phyloP scores from a whole-genome alignment of 2,888 invertebrate genomes.

The Chymomyza fuscimana region DNA sequence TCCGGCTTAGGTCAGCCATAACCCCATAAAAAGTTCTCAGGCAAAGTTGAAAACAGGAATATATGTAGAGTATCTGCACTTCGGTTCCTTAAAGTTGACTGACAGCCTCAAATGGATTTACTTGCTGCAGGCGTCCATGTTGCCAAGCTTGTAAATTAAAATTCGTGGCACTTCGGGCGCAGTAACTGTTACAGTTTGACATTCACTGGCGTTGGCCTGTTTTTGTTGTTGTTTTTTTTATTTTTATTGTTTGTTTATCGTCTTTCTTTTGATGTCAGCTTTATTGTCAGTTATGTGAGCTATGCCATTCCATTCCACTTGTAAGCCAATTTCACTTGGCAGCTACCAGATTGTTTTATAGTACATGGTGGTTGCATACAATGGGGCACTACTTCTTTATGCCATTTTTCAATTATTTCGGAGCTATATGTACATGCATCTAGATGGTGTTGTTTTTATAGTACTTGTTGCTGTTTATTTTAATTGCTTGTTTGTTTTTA shows the following conservation, averaged over 20 bases:
- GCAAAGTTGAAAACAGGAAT: too few species aligned
- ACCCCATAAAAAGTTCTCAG: too few species aligned
- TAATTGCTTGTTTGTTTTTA: conserved; percentile 36
- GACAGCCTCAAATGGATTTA: background rate
- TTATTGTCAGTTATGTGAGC: background rate
- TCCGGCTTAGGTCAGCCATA: too few species aligned
- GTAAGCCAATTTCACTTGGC: conserved; percentile 9
- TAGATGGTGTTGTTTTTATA: conserved; percentile 16
- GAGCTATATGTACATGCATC: background rate
- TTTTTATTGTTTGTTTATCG: too few species aligned
- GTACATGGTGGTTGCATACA: background rate
- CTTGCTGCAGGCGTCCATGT: conserved; percentile 6
- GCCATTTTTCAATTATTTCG: conserved; percentile 18
- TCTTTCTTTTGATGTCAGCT: too few species aligned
- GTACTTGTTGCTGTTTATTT: conserved; percentile 25
- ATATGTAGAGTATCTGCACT: background rate
- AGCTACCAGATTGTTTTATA: background rate
- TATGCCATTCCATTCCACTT: background rate
- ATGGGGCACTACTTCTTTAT: background rate
- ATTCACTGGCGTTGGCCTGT: conserved; percentile 5
- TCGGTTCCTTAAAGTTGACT: background rate
- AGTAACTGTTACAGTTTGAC: conserved; percentile 15
- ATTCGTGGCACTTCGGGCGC: background rate
- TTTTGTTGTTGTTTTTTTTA: background rate
- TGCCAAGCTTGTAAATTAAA: conserved; percentile 20